A percentile compares a stretch with the other conserved stretches of the same genome.
Conservation (phyloP, 2,113 vertebrate species). For the Tyrannus savana region DNA sequence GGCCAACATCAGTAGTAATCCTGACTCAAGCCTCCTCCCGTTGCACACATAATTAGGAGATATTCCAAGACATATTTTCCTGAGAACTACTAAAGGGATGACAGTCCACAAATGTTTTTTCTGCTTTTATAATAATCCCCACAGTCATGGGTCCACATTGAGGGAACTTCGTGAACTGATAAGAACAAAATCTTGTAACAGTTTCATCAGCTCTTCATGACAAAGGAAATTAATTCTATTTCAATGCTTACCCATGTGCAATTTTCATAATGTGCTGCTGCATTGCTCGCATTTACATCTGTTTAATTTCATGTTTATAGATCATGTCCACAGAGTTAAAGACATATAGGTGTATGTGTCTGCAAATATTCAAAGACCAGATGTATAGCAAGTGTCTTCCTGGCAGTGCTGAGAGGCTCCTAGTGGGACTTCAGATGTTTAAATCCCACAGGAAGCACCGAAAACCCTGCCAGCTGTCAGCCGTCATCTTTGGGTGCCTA, state of each 20-base stretch:
- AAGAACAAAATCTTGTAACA: slow-evolving; percentile 7
- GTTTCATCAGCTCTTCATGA: slow-evolving; percentile 14
- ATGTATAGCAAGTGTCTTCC: background rate
- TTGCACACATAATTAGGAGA: slow-evolving; percentile 32
- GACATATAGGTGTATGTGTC: background rate
- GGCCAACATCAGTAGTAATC: slow-evolving; percentile 35
- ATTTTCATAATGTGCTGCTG: background rate
- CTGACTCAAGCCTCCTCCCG: slow-evolving; percentile 6
- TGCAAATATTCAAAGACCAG: slow-evolving; percentile 19
- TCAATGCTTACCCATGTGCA: background rate
- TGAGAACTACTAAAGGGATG: background rate
- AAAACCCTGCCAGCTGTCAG: background rate
- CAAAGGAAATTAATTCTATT: slow-evolving; percentile 25
- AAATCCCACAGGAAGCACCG: background rate
- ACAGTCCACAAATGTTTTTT: slow-evolving; percentile 44
- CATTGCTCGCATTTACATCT: background rate
- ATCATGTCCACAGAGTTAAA: background rate
- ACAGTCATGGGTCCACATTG: background rate
- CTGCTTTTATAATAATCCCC: background rate
- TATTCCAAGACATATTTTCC: slow-evolving; percentile 27
- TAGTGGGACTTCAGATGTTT: background rate
- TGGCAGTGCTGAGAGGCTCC: background rate
- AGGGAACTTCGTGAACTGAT: background rate
- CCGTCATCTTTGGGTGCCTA: background rate
- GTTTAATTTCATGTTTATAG: background rate